Percentiles rank a stretch among this genome's conserved stretches.
These are phyloP conservation scores for Oxyura jamaicensis DNA, from an alignment of 2,113 vertebrate genomes.

Conservation along the genomic window DNA sequence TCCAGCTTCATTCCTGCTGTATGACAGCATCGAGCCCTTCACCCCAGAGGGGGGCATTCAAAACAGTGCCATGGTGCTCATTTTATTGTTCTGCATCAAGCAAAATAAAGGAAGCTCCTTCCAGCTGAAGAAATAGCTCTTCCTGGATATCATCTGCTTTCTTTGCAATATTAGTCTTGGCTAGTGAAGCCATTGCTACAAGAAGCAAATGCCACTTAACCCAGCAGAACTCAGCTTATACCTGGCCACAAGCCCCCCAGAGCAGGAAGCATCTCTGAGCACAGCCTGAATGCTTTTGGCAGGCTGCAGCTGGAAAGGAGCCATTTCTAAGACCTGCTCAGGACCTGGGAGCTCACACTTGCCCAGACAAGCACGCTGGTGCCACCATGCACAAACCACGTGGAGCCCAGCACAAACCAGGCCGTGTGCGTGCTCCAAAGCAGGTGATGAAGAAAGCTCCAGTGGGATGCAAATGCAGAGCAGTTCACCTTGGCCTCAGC, in stretches of 20 bases:
- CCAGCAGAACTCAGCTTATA: neutral
- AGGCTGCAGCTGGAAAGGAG: neutral
- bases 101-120: neutral
- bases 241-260: neutral
- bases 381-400: neutral
- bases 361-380: accelerated
- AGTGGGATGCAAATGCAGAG: neutral
- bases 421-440: neutral
- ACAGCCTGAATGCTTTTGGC: accelerated
- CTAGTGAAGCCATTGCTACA: neutral
- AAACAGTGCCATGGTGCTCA: accelerated
- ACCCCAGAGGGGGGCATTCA: neutral
- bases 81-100: neutral
- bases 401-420: neutral
- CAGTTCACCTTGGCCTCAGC: neutral
- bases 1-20: neutral
- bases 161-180: neutral
- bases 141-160: neutral
- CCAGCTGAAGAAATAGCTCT: neutral
- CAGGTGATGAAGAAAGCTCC: neutral
- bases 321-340: neutral
- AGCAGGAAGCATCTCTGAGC: neutral
- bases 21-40: neutral
- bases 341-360: neutral
- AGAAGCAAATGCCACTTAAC: neutral